These are phyloP conservation scores for Apis laboriosa DNA, from an alignment of 1,140 invertebrate genomes.

Conservation along the genomic window DNA sequence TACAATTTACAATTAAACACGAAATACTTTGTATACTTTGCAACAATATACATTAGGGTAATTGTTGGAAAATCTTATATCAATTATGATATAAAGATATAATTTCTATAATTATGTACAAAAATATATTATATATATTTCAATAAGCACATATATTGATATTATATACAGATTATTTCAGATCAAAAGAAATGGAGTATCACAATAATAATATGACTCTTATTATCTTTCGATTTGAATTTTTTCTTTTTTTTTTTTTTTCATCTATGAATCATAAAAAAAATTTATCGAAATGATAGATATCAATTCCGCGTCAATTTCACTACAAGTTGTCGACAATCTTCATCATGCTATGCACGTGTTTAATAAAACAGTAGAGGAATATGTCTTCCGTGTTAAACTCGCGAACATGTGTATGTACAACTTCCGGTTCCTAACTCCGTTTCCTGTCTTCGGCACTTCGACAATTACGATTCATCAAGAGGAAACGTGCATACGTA, in stretches of 20 bases:
- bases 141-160: too few relatives aligned
- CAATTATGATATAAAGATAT: background rate
- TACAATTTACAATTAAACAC: background rate
- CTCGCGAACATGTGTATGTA: constrained; percentile 38
- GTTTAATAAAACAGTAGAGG: constrained; percentile 14
- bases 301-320: background rate
- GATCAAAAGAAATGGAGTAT: too few relatives aligned
- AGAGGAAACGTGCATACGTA: background rate
- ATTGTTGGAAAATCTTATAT: background rate
- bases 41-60: too few relatives aligned
- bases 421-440: constrained; percentile 39
- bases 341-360: constrained; percentile 16
- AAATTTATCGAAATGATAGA: background rate
- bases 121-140: too few relatives aligned
- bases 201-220: too few relatives aligned
- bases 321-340: background rate
- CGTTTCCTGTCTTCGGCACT: constrained; percentile 12
- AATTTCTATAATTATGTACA: too few relatives aligned
- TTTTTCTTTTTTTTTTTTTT: background rate
- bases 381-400: constrained; percentile 31
- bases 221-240: background rate
- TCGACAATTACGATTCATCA: constrained; percentile 24
- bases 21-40: background rate
- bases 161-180: too few relatives aligned
- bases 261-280: too few relatives aligned